Conservation (phyloP, 2,888 invertebrate species). For the Fabriciana adippe region DNA sequence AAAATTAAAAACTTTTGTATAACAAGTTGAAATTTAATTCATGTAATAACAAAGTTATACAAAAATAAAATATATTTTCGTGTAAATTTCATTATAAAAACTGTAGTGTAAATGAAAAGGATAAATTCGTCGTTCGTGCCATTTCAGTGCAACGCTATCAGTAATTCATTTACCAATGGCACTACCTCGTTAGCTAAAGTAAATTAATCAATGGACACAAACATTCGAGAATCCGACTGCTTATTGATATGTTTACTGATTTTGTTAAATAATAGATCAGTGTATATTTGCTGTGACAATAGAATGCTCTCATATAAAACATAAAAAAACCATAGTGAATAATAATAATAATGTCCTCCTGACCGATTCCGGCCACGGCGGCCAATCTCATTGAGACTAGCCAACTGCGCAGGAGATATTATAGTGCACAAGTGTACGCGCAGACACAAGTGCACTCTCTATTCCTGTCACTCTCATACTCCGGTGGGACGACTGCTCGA, state of each 20-base stretch:
- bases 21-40: background rate
- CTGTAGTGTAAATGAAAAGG: conserved; percentile 5
- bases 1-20: background rate
- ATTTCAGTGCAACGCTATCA: conserved; percentile 26
- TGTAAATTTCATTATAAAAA: background rate
- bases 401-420: too few relatives aligned
- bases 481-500: too few relatives aligned
- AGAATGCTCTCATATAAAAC: too few relatives aligned
- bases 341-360: too few relatives aligned
- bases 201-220: conserved; percentile 36
- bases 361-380: too few relatives aligned
- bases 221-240: conserved; percentile 22
- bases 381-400: too few relatives aligned
- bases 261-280: background rate
- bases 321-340: too few relatives aligned
- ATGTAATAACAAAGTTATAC: background rate
- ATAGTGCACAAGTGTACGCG: too few relatives aligned
- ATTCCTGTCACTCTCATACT: too few relatives aligned
- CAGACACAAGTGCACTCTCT: too few relatives aligned
- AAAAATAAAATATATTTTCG: background rate
- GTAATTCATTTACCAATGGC: conserved; percentile 32
- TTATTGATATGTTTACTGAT: conserved; percentile 14
- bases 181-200: conserved; percentile 37
- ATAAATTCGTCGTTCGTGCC: background rate
- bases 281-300: too few relatives aligned